phyloP scores from a whole-genome alignment of 1,140 invertebrate genomes.

The Drosophila pallidifrons region DNA sequence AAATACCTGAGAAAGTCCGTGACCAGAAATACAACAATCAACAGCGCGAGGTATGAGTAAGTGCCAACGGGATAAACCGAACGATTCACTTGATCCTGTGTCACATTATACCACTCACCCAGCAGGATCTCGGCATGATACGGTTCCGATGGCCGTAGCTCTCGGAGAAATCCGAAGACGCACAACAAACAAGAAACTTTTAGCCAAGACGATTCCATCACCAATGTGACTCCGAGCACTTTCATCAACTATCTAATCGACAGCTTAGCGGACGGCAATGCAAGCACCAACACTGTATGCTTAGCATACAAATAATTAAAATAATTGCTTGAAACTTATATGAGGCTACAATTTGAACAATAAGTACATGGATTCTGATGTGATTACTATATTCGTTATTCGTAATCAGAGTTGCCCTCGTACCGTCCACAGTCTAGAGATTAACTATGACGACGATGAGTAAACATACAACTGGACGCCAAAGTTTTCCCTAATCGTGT shows the following conservation, averaged over 20 bases:
- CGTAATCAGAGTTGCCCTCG: constrained; percentile 28
- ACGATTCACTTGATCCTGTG: constrained; percentile 84
- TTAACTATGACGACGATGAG: constrained; percentile 9
- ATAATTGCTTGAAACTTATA: constrained; percentile 62
- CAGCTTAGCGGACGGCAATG: constrained; percentile 13
- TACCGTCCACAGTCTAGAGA: constrained; percentile 12
- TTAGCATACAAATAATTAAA: constrained; percentile 74
- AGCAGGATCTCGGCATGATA: constrained; percentile 91
- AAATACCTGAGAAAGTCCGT: constrained; percentile 90
- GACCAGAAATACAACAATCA: constrained; percentile 91
- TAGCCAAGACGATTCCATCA: constrained; percentile 86
- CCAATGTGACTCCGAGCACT: constrained; percentile 33
- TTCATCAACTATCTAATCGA: constrained; percentile 56
- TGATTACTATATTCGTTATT: neutral
- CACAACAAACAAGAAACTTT: constrained; percentile 89
- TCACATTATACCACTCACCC: constrained; percentile 89
- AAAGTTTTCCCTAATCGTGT: constrained; percentile 29
- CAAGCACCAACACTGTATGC: constrained; percentile 27
- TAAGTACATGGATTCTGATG: constrained; percentile 14
- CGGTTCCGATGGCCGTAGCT: constrained; percentile 91
- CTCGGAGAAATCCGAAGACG: constrained; percentile 92
- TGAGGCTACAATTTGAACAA: constrained; percentile 37
- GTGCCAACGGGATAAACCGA: constrained; percentile 92
- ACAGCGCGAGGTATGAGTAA: constrained; percentile 89
- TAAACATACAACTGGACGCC: neutral